These are phyloP conservation scores for Vireo griseus DNA, from an alignment of 2,797 vertebrate species.

Conservation along the genomic window DNA sequence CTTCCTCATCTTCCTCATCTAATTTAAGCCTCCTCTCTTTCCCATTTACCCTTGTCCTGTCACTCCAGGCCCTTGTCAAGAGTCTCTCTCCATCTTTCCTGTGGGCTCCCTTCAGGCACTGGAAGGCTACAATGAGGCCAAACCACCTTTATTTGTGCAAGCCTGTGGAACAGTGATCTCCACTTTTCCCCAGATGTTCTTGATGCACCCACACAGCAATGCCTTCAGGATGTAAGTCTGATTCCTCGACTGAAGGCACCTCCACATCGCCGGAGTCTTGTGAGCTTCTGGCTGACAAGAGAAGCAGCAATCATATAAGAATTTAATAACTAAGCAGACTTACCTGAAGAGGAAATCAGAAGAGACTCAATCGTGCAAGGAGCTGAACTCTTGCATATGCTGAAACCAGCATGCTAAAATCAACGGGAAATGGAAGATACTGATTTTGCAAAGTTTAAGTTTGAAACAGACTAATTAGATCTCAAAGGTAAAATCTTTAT, in stretches of 20 bases:
- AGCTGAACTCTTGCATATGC: background rate
- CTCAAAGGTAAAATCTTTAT: background rate
- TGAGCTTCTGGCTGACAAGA: background rate
- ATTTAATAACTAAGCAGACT: background rate
- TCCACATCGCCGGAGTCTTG: background rate
- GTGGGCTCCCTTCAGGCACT: background rate
- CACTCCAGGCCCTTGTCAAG: background rate
- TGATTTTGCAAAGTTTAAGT: background rate
- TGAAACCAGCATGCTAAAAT: background rate
- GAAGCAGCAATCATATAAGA: background rate
- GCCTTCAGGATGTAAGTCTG: background rate
- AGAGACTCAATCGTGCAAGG: background rate
- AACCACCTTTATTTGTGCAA: background rate
- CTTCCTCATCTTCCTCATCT: background rate
- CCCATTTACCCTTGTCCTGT: background rate
- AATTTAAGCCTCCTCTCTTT: accelerated
- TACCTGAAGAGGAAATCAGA: background rate
- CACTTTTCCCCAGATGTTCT: background rate
- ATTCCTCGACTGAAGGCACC: background rate
- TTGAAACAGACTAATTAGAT: background rate
- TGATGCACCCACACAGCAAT: accelerated
- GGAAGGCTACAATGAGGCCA: background rate
- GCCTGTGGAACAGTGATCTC: background rate
- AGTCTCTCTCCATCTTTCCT: background rate
- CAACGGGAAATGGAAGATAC: background rate